These are phyloP conservation scores for Esperia sulphurella DNA, from an alignment of 2,888 invertebrate genomes.

Conservation along the genomic window DNA sequence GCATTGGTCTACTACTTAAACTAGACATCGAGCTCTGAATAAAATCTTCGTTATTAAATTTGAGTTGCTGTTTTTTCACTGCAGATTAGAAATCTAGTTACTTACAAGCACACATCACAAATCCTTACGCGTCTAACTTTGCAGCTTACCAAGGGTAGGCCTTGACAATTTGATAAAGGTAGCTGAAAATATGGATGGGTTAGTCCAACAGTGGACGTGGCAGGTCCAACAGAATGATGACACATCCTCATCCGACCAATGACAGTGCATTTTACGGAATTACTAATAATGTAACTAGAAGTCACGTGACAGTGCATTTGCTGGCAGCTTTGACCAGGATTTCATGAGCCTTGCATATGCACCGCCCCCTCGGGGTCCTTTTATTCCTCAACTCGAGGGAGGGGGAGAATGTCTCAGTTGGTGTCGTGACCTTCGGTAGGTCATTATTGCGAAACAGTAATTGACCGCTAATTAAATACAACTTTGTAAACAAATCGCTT, in stretches of 20 bases:
- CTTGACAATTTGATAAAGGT: too few relatives aligned
- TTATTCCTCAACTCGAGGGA: not conserved
- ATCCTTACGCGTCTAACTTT: too few relatives aligned
- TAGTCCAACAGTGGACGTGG: too few relatives aligned
- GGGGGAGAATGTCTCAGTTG: not conserved
- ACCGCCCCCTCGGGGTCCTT: not conserved
- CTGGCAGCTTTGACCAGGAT: not conserved
- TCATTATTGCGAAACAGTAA: constrained; percentile 36
- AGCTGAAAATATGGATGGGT: too few relatives aligned
- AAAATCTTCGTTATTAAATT: too few relatives aligned
- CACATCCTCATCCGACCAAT: not conserved
- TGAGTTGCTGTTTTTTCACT: too few relatives aligned
- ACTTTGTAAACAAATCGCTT: constrained; percentile 37
- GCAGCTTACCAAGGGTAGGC: too few relatives aligned
- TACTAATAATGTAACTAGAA: not conserved
- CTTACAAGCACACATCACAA: too few relatives aligned
- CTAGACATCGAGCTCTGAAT: too few relatives aligned
- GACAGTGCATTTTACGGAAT: not conserved
- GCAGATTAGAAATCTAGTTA: too few relatives aligned
- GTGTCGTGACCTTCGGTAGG: constrained; percentile 22
- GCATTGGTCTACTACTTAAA: too few relatives aligned
- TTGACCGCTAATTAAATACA: constrained; percentile 35
- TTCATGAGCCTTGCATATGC: not conserved
- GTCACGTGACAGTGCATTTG: constrained; percentile 14
- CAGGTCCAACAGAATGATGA: too few relatives aligned